These are phyloP conservation scores for Chromis chromis DNA, from an alignment of 2,797 vertebrate genomes.

Conservation along the genomic window DNA sequence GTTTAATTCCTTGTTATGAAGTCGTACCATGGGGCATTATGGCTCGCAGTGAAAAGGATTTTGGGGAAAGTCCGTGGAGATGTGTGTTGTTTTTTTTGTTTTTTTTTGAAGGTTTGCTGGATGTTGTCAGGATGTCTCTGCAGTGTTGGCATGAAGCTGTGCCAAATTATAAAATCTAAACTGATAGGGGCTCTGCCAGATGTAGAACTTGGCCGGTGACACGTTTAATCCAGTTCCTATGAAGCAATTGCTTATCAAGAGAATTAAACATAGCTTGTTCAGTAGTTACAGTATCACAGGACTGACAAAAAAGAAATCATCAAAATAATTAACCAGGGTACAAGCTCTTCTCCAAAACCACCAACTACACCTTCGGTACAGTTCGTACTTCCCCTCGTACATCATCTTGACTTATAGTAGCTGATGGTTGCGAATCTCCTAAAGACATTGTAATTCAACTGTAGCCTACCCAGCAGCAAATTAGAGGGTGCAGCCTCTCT, in stretches of 20 bases:
- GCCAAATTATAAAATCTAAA: constrained; percentile 45
- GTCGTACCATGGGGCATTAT: neutral
- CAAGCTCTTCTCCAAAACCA: constrained; percentile 13
- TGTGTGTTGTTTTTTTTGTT: no score
- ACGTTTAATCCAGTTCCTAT: constrained; percentile 21
- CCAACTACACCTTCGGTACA: constrained; percentile 25
- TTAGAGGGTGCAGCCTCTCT: constrained; percentile 69
- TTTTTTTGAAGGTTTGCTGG: constrained; percentile 16
- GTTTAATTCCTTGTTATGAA: constrained; percentile 17
- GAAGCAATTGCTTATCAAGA: constrained; percentile 33
- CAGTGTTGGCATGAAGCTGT: constrained; percentile 7
- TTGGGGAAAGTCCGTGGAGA: neutral
- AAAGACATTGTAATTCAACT: constrained; percentile 69
- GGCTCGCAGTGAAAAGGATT: constrained; percentile 24
- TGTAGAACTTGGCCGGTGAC: constrained; percentile 8
- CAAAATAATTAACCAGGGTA: constrained; percentile 30
- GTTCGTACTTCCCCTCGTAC: constrained; percentile 43
- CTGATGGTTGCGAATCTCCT: constrained; percentile 60
- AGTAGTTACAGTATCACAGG: constrained; percentile 4
- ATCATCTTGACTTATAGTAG: constrained; percentile 34
- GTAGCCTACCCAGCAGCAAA: constrained; percentile 65
- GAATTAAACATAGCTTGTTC: constrained; percentile 39
- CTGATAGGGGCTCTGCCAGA: constrained; percentile 14
- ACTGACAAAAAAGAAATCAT: constrained; percentile 31
- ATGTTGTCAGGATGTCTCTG: constrained; percentile 12